Evolutionary conservation across 2,888 invertebrate genomes (phyloP).

Genomic region (Aleiodes testaceus): DNA sequence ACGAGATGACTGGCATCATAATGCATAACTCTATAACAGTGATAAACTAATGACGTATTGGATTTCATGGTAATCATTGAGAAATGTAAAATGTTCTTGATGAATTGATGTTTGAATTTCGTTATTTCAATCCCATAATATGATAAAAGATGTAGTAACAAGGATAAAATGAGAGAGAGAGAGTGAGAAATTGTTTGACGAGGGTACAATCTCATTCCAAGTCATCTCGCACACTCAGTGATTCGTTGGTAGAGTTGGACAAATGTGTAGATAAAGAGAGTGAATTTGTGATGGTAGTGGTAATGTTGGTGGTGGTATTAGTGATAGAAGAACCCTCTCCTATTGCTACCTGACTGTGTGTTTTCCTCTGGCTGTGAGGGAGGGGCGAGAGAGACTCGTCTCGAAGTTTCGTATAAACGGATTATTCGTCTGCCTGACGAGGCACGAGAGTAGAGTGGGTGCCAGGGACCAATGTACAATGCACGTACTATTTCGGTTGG

Average conservation of each 20-base stretch:
- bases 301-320: too few relatives aligned
- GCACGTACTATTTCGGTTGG: constrained; percentile 63
- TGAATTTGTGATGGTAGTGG: not conserved
- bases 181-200: constrained; percentile 37
- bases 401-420: constrained; percentile 69
- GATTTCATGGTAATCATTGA: too few relatives aligned
- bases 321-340: constrained; percentile 36
- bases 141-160: not conserved
- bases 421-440: constrained; percentile 64
- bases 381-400: constrained; percentile 45
- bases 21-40: too few relatives aligned
- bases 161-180: constrained; percentile 10
- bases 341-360: constrained; percentile 21
- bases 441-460: constrained; percentile 33
- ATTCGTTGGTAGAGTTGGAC: constrained; percentile 36
- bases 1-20: too few relatives aligned
- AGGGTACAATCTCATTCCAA: constrained; percentile 42
- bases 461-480: constrained; percentile 57
- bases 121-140: constrained; percentile 5
- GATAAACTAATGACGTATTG: too few relatives aligned
- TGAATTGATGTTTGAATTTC: too few relatives aligned
- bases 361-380: constrained; percentile 3
- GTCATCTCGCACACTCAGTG: constrained; percentile 33
- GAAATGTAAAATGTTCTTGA: too few relatives aligned
- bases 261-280: constrained; percentile 19